These are phyloP conservation scores for Toxotes jaculatrix DNA, from an alignment of 2,113 vertebrate genomes.

Conservation along the genomic window DNA sequence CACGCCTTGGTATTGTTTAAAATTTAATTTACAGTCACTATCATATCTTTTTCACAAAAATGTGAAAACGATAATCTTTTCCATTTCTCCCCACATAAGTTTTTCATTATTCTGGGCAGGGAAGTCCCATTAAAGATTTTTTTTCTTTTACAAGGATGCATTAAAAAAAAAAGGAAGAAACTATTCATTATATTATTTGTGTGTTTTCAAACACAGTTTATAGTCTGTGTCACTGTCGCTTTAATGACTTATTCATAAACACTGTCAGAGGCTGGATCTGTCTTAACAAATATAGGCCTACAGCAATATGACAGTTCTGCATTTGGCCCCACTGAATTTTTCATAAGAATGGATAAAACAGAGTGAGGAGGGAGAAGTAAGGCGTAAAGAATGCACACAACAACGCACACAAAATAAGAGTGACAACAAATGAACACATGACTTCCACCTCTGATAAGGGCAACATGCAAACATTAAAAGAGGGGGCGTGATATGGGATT, in stretches of 20 bases:
- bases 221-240: constrained; percentile 37
- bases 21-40: constrained; percentile 10
- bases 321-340: constrained; percentile 68
- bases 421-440: neutral
- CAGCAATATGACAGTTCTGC: constrained; percentile 46
- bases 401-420: neutral
- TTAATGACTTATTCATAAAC: constrained; percentile 74
- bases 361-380: neutral
- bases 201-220: constrained; percentile 45
- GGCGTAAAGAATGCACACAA: neutral
- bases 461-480: neutral
- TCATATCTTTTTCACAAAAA: constrained; percentile 5
- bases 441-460: neutral
- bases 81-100: neutral
- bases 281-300: constrained; percentile 55
- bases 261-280: constrained; percentile 47
- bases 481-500: neutral
- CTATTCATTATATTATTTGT: constrained; percentile 44
- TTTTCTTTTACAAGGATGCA: constrained; percentile 1
- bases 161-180: neutral
- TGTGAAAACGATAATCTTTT: constrained; percentile 18
- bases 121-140: constrained; percentile 29
- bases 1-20: constrained; percentile 20
- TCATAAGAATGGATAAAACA: constrained; percentile 37
- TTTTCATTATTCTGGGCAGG: constrained; percentile 40